phyloP scores from a whole-genome alignment of 2,888 invertebrate genomes.

The Temnothorax unifasciatus region DNA sequence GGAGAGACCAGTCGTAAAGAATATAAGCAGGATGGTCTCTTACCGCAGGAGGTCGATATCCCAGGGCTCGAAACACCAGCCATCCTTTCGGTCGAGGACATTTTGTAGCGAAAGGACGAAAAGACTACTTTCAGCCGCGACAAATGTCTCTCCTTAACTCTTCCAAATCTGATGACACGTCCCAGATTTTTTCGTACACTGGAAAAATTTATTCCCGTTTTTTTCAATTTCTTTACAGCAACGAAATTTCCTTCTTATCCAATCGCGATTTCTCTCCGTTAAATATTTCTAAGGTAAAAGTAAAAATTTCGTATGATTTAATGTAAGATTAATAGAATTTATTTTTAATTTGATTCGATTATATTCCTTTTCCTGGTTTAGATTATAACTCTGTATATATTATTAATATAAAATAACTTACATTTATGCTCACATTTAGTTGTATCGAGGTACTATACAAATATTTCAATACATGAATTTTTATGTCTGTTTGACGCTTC shows the following conservation, averaged over 20 bases:
- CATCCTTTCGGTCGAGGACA: slow-evolving; percentile 9
- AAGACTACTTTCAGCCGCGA: slow-evolving; percentile 36
- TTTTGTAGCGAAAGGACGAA: slow-evolving; percentile 23
- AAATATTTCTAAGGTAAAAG: not conserved
- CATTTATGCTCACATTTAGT: not conserved
- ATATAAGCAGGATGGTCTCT: slow-evolving; percentile 34
- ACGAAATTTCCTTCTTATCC: not conserved
- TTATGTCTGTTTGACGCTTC: not conserved
- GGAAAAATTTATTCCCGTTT: not conserved
- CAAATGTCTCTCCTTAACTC: slow-evolving; percentile 30
- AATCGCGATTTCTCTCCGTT: not conserved
- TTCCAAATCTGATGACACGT: slow-evolving; percentile 28
- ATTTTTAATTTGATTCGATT: not conserved
- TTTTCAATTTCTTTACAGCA: not conserved
- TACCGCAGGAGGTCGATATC: slow-evolving; percentile 39
- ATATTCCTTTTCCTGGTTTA: not conserved
- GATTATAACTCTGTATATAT: not conserved
- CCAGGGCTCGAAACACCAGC: slow-evolving; percentile 15
- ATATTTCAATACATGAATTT: not conserved
- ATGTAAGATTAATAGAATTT: not conserved
- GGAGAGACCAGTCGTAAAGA: slow-evolving; percentile 46
- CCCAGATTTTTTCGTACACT: not conserved
- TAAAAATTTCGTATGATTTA: not conserved
- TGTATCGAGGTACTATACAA: not conserved
- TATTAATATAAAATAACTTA: not conserved